Conservation (phyloP, 2,888 invertebrate genomes). For the Lucinisca nassula region DNA sequence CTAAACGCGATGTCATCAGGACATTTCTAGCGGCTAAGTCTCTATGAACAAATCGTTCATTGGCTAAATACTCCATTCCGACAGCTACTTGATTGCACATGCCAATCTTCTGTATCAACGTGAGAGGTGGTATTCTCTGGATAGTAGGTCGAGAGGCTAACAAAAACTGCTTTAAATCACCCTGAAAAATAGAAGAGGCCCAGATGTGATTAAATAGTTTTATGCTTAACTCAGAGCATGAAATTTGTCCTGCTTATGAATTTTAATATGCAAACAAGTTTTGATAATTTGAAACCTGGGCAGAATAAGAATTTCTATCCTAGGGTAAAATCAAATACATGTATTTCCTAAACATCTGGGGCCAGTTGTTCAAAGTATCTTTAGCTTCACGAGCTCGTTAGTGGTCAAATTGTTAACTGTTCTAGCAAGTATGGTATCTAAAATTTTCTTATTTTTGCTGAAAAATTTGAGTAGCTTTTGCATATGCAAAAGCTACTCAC, state of each 20-base stretch:
- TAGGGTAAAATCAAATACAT: not conserved
- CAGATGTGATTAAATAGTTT: too few relatives aligned
- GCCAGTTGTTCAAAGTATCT: not conserved
- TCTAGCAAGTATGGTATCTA: too few relatives aligned
- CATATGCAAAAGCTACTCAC: not conserved
- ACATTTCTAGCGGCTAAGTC: constrained; percentile 98
- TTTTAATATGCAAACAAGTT: too few relatives aligned
- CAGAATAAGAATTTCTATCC: too few relatives aligned
- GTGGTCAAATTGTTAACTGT: too few relatives aligned
- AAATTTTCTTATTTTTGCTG: too few relatives aligned
- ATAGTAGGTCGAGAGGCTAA: constrained; percentile 87
- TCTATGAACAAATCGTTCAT: constrained; percentile 94
- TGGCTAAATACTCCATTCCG: constrained; percentile 94
- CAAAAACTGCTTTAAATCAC: constrained; percentile 94
- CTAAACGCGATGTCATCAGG: constrained; percentile 93
- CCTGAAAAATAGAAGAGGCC: constrained; percentile 90
- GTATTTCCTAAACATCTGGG: not conserved
- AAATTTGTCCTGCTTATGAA: too few relatives aligned
- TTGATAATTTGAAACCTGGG: too few relatives aligned
- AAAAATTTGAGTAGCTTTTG: too few relatives aligned
- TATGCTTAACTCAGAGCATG: not conserved
- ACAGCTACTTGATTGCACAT: constrained; percentile 92
- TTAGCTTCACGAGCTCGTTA: too few relatives aligned
- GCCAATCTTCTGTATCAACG: constrained; percentile 87
- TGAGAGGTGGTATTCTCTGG: constrained; percentile 90